Evolutionary conservation across 2,888 invertebrate species (phyloP).

Genomic region (Tinea pellionella): DNA sequence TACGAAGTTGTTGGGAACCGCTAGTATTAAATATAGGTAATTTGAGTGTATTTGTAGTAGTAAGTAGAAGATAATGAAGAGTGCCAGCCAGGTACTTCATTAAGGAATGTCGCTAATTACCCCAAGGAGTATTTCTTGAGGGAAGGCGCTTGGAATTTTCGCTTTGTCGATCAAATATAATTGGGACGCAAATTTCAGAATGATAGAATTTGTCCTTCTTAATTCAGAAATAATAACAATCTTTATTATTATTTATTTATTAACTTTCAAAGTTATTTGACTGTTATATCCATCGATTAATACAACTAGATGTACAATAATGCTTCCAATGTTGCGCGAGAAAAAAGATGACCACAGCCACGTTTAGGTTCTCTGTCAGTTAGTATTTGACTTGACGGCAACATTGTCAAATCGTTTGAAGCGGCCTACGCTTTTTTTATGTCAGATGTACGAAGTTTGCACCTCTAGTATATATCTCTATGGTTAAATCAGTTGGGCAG

Average conservation of each 20-base stretch:
- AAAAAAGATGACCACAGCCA: too few species aligned
- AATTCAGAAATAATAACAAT: neutral
- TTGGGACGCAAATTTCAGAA: neutral
- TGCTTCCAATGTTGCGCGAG: too few species aligned
- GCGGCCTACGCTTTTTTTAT: too few species aligned
- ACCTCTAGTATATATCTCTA: too few species aligned
- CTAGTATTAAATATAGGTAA: neutral
- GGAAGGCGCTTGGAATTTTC: slow-evolving; percentile 2
- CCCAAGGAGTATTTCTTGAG: neutral
- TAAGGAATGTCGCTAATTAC: slow-evolving; percentile 4
- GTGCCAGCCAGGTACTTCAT: slow-evolving; percentile 1
- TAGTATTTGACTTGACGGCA: too few species aligned
- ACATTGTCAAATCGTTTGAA: too few species aligned
- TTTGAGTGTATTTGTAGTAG: neutral
- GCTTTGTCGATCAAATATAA: slow-evolving; percentile 11
- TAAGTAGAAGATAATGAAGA: neutral
- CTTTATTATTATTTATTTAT: neutral
- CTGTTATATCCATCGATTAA: too few species aligned
- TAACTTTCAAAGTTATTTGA: neutral
- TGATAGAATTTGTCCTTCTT: neutral
- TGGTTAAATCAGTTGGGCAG: too few species aligned
- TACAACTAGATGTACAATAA: too few species aligned
- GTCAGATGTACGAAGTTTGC: too few species aligned
- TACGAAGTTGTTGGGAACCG: too few species aligned
- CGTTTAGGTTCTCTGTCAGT: too few species aligned